A percentile compares a stretch with the other conserved stretches of the same genome.
Conservation (phyloP, 2,113 vertebrate genomes). For the Etheostoma cragini region DNA sequence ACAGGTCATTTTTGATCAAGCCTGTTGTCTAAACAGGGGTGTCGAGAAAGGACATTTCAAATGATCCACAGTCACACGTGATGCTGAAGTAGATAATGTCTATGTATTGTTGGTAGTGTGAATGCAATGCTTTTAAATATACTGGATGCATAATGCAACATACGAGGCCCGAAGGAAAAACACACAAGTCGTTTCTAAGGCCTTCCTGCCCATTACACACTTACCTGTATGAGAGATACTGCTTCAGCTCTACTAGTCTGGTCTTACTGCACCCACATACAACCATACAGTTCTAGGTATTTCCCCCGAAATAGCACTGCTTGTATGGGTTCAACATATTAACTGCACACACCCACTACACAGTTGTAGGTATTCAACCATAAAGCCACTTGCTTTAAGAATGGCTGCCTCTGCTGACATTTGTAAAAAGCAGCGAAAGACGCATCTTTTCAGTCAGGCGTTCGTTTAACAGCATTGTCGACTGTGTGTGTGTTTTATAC, state of each 20-base stretch:
- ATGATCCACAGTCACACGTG: neutral
- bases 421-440: no score
- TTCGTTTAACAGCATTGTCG: no score
- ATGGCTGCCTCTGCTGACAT: no score
- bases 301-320: neutral
- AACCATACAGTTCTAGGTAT: neutral
- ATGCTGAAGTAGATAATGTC: neutral
- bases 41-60: neutral
- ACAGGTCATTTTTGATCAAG: neutral
- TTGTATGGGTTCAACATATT: no score
- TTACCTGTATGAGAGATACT: constrained; percentile 62
- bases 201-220: constrained; percentile 33
- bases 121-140: constrained; percentile 4
- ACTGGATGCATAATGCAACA: neutral
- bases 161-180: neutral
- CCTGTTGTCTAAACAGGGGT: neutral
- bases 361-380: no score
- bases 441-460: no score
- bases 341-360: no score
- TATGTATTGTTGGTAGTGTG: neutral
- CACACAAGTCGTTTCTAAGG: neutral
- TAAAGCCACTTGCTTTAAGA: no score
- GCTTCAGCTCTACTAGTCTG: constrained; percentile 48
- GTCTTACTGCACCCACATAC: neutral
- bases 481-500: no score